Conservation (phyloP, 2,888 invertebrate species). For the Synergus gifuensis region DNA sequence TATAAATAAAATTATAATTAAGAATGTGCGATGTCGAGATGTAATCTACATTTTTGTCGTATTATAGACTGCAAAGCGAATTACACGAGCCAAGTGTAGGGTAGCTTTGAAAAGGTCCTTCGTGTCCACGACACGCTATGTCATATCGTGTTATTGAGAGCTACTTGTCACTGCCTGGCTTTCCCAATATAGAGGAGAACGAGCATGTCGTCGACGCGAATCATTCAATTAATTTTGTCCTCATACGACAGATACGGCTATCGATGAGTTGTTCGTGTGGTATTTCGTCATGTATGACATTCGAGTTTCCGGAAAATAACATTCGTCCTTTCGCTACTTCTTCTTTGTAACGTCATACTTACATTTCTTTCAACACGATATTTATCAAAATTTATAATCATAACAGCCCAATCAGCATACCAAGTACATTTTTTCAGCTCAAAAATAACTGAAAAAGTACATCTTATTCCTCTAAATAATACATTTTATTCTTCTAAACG, state of each 20-base stretch:
- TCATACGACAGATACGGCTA: conserved; percentile 11
- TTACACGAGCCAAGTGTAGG: conserved; percentile 26
- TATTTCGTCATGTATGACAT: background rate
- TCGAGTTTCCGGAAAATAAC: conserved; percentile 8
- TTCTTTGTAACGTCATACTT: background rate
- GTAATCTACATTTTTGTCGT: conserved; percentile 22
- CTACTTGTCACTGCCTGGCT: conserved; percentile 66
- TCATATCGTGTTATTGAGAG: conserved; percentile 71
- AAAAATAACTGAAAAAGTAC: too few relatives aligned
- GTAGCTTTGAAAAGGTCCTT: conserved; percentile 64
- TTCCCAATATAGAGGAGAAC: conserved; percentile 31
- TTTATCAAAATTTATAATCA: too few relatives aligned
- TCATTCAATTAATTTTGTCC: conserved; percentile 41
- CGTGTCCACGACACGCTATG: conserved; percentile 71
- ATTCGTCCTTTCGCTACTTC: background rate
- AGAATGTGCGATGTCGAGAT: conserved; percentile 21
- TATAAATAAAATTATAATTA: background rate
- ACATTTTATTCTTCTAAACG: too few relatives aligned
- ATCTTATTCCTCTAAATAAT: too few relatives aligned
- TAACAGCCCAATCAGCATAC: too few relatives aligned
- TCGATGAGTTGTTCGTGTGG: conserved; percentile 13
- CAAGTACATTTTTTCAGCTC: too few relatives aligned
- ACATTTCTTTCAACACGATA: too few relatives aligned
- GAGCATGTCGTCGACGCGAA: conserved; percentile 32
- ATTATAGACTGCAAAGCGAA: conserved; percentile 29